Base-by-base conservation (phyloP, 2,797 vertebrate genomes). In the Tadarida brasiliensis region DNA sequence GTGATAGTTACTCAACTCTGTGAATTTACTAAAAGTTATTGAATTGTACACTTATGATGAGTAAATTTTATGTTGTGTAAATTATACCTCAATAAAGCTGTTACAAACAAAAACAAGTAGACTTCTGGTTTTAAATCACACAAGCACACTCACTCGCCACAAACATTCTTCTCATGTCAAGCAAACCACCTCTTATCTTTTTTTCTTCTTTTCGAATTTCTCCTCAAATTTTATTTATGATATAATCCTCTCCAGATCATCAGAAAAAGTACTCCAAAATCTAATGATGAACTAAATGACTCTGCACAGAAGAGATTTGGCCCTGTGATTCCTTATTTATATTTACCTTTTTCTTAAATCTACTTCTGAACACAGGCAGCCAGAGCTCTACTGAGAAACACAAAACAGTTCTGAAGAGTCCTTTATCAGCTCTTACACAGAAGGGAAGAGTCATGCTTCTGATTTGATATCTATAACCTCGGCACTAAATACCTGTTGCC, bases 1-100 rank as follows among this genome's bases (percentile, higher is more conserved):
- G 70, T n/a, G 57, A 92, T 73, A 11, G 33, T 24, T 76, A 35
- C 20, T 30, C 54, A 78, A n/a, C 19, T 93, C 90, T 83, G 1
- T 6, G 74, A 83, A 44, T 94, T 51, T 92, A 68, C 82, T 92
- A 57, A 94, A 95, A 93, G 65, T 65, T 47, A 81, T 54, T 89
- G 17, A 78, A 24, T 33, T 67, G 28, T 57, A 51, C 61, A 71
- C 8, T 28, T 74, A 54, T 63, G 22, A 68, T 80, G 17, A 19
- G 51, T 61, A 35, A 51, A 84, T 49, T 71, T 67, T 74, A n/a
- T 54, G 30, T 24, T 73, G 35, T 95, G 30, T 63, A 87, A 87
- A 81, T 56, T 68, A 88, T 39, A 63, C 47, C 28, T 85, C 73
- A 57, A 57, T 76, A 85, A 92, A 94, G 14, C 33, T 71, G 7